Evolutionary conservation across 1,140 invertebrate genomes (phyloP).

Genomic region (Prorops nasuta): DNA sequence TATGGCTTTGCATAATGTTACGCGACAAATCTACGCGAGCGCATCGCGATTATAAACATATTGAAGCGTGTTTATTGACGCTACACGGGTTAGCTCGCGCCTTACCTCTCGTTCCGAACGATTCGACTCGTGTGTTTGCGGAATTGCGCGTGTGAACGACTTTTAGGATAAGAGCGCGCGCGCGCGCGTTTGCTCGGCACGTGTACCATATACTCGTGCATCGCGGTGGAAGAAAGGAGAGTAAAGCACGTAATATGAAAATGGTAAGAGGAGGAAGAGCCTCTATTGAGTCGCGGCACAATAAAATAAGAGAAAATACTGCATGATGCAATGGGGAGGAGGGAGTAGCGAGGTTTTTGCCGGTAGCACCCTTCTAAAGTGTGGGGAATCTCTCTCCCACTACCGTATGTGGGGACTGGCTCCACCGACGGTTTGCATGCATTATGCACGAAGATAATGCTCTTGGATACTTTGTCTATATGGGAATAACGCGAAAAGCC

Average conservation of each 20-base stretch:
- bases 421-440: slow-evolving; percentile 40
- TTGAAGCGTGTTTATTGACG: no score
- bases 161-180: no score
- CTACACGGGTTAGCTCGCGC: no score
- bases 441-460: slow-evolving; percentile 59
- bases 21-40: no score
- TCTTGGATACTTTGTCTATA: slow-evolving; percentile 56
- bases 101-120: no score
- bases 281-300: slow-evolving; percentile 55
- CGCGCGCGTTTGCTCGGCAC: slow-evolving; percentile 13
- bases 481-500: slow-evolving; percentile 54
- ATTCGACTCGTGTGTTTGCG: no score
- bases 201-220: no score
- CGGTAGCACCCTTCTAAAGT: slow-evolving; percentile 11
- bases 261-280: slow-evolving; percentile 33
- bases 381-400: slow-evolving; percentile 23
- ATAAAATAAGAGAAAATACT: slow-evolving; percentile 56
- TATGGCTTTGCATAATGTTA: no score
- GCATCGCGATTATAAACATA: no score
- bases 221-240: slow-evolving; percentile 37
- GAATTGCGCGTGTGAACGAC: no score
- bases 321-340: slow-evolving; percentile 23
- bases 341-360: slow-evolving; percentile 14
- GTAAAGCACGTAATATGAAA: slow-evolving; percentile 43
- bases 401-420: slow-evolving; percentile 10